Base-by-base conservation (phyloP, 2,113 vertebrate species). In the Thunnus thynnus region DNA sequence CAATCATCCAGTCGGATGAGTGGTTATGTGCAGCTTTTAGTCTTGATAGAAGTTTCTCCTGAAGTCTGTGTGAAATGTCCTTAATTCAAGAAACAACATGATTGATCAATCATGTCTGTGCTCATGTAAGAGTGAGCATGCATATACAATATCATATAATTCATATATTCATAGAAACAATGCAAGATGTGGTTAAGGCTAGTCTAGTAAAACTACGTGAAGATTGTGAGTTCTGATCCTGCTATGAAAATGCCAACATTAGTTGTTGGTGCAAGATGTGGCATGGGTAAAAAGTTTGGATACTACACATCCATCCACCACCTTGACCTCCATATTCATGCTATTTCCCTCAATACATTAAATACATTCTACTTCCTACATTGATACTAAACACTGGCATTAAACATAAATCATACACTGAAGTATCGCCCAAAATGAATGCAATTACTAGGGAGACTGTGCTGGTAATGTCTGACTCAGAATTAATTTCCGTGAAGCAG, bases 401-500 rank as follows among this genome's bases (percentile, higher is more conserved):
- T 72, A 36, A 4, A 70, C 20, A 18, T 54, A 17, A 62, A 22
- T 61, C 58, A 61, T 48, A 10, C 41, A 67, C 12, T n/a, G 12
- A 2, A 9, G 25, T 10, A 47, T 66, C 1, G 3, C 3, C 30
- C 3, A 60, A 66, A 58, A 48, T 66, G 30, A n/a, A 55, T 5
- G 20, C 55, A 55, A 61, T 61, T 58, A 5, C 18, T 11, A 14
- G 9, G 11, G n/a, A 61, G 32, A 61, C 66, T n/a, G 10, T 32
- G 14, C 30, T 27, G 30, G 46, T 61, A 30, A 65, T 55, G 63
- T 27, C 51, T 54, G 52, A 70, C 57, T 76, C n/a, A 22, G 41
- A 80, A 60, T 79, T 76, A 0, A 67, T 83, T 72, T 78, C 30
- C 57, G 22, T 77, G 36, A 54, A 71, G 74, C 52, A 17, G 47